Percentiles rank a stretch among this genome's conserved stretches.
phyloP scores from a whole-genome alignment of 2,888 invertebrate genomes.

The Limnephilus auricula region DNA sequence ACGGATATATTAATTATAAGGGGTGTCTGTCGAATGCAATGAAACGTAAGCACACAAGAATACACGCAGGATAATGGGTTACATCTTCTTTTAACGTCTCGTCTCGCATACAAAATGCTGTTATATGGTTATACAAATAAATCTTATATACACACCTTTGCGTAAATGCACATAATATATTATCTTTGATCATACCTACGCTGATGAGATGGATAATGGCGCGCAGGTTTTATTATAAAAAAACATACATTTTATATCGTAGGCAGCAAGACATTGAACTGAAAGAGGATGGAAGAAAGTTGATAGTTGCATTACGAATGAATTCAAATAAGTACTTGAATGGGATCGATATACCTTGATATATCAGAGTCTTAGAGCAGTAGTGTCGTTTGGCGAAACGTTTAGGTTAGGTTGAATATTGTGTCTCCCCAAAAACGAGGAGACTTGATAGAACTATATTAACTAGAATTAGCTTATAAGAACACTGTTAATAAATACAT shows the following conservation, averaged over 20 bases:
- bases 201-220: not conserved
- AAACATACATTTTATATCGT: not conserved
- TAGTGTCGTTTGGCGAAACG: no score
- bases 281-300: not conserved
- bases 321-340: not conserved
- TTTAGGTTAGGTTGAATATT: no score
- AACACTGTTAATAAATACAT: not conserved
- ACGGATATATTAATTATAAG: slow-evolving; percentile 22
- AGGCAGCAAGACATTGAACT: not conserved
- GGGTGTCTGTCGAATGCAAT: slow-evolving; percentile 26
- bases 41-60: slow-evolving; percentile 14
- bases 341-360: not conserved
- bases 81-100: slow-evolving; percentile 27
- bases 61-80: slow-evolving; percentile 12
- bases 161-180: not conserved
- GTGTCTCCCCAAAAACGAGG: no score
- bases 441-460: no score
- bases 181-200: not conserved
- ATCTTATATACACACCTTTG: not conserved
- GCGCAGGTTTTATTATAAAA: not conserved
- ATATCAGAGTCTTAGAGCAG: not conserved
- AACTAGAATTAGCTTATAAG: no score
- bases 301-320: not conserved
- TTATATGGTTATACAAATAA: not conserved
- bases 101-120: not conserved